phyloP scores from a whole-genome alignment of 2,888 invertebrate genomes.

The Lepidocyrtinus sp. region DNA sequence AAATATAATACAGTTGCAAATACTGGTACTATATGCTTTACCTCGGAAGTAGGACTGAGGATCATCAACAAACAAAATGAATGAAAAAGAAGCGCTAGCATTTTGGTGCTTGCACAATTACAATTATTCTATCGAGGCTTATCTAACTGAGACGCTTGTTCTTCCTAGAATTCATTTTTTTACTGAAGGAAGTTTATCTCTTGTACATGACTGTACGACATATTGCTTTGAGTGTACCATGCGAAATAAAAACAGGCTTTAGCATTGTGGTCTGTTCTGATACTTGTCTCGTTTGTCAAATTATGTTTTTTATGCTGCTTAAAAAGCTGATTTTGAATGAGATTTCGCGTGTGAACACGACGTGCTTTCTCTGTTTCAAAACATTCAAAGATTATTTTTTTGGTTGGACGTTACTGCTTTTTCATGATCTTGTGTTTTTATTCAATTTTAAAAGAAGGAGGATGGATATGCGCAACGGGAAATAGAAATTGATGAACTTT shows the following conservation, averaged over 20 bases:
- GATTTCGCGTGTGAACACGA: neutral
- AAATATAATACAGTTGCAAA: neutral
- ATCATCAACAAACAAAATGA: neutral
- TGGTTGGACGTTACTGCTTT: neutral
- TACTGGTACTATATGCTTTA: neutral
- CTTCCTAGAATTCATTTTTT: neutral
- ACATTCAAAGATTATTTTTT: no score
- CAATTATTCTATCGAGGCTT: neutral
- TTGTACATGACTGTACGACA: no score
- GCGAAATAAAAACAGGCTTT: neutral
- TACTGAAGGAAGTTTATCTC: no score
- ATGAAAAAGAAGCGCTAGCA: neutral
- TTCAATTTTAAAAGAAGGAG: neutral
- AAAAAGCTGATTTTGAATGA: neutral
- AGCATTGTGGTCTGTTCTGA: neutral
- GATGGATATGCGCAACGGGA: neutral
- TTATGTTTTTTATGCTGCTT: neutral
- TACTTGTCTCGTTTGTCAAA: neutral
- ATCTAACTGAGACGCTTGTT: neutral
- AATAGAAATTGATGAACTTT: neutral
- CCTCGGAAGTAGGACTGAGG: neutral
- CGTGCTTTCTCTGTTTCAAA: neutral
- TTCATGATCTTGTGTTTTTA: neutral
- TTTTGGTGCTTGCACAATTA: neutral
- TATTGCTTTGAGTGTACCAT: no score